Percentiles rank a stretch among this genome's conserved stretches.
phyloP scores from a whole-genome alignment of 2,113 vertebrate genomes.

The Sturnus vulgaris region DNA sequence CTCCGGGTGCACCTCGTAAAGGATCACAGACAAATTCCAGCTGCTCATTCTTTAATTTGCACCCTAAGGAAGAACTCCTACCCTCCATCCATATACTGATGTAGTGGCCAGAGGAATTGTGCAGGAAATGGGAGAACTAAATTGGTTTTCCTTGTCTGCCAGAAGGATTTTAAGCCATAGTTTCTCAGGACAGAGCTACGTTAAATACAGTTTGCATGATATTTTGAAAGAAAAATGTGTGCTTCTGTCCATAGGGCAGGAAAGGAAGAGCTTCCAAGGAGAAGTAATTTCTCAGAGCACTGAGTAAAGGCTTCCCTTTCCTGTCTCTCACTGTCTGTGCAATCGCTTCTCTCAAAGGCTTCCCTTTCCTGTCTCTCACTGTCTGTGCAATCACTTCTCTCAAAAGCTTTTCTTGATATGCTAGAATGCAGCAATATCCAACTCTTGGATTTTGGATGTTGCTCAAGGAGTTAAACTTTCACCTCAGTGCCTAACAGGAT shows the following conservation, averaged over 20 bases:
- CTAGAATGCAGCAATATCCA: background rate
- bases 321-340: background rate
- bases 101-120: background rate
- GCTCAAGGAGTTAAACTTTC: background rate
- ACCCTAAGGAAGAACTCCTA: background rate
- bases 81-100: background rate
- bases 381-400: background rate
- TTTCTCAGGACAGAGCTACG: background rate
- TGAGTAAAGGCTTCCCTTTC: background rate
- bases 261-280: background rate
- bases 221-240: background rate
- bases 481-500: background rate
- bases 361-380: background rate
- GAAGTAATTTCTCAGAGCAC: background rate
- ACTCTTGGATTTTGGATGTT: background rate
- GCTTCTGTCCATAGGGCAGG: background rate
- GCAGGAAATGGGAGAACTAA: background rate
- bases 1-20: background rate
- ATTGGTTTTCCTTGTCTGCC: background rate
- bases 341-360: too few relatives aligned
- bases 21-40: background rate
- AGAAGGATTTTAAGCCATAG: background rate
- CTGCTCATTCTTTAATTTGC: background rate
- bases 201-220: background rate
- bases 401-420: background rate